A percentile compares a stretch with the other conserved stretches of the same genome.
These are phyloP conservation scores for Gouania willdenowi DNA, from an alignment of 2,797 vertebrate genomes.

Conservation along the genomic window DNA sequence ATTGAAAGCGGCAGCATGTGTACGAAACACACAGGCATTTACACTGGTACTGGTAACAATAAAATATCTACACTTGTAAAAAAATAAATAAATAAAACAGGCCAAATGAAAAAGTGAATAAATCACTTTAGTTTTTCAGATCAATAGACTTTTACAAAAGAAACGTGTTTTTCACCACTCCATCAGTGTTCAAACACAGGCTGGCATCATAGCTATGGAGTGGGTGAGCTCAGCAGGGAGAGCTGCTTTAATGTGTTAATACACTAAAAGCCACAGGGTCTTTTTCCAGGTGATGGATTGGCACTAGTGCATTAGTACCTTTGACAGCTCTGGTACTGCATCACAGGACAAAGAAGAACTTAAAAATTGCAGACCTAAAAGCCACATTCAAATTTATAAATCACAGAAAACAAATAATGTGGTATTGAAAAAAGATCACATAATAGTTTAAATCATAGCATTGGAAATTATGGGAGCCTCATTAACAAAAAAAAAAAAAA, in stretches of 20 bases:
- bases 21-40: slow-evolving; percentile 10
- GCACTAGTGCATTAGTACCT: slow-evolving; percentile 52
- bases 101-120: slow-evolving; percentile 52
- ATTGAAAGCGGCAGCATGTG: slow-evolving; percentile 20
- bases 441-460: too few species aligned
- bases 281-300: slow-evolving; percentile 54
- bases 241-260: slow-evolving; percentile 67
- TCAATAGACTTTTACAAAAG: slow-evolving; percentile 58
- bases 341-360: slow-evolving; percentile 30
- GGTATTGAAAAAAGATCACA: too few species aligned
- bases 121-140: slow-evolving; percentile 50
- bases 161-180: slow-evolving; percentile 32
- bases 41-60: slow-evolving; percentile 11
- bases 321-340: slow-evolving; percentile 40
- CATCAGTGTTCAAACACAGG: slow-evolving; percentile 26
- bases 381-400: too few species aligned
- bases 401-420: too few species aligned
- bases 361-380: slow-evolving; percentile 9
- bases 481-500: too few species aligned
- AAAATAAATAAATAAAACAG: slow-evolving; percentile 30
- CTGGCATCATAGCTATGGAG: slow-evolving; percentile 3
- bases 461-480: too few species aligned
- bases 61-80: slow-evolving; percentile 18
- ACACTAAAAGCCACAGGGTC: slow-evolving; percentile 66
- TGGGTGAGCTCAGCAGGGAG: slow-evolving; percentile 15